These are phyloP conservation scores for Epinephelus awoara DNA, from an alignment of 2,797 vertebrate species.

Conservation along the genomic window DNA sequence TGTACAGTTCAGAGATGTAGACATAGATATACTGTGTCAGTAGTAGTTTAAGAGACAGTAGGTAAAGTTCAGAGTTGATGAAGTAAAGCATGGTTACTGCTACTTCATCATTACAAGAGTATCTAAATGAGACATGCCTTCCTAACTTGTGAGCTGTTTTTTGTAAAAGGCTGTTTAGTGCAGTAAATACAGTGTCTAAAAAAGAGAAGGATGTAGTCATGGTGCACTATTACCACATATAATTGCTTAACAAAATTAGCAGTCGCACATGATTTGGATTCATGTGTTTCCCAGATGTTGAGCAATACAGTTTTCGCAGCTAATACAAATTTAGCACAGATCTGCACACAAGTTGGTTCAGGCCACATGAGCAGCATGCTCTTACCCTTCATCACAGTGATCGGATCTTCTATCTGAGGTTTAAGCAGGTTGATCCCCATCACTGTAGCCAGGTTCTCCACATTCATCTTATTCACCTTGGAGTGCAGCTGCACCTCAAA, in stretches of 20 bases:
- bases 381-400: slow-evolving; percentile 95
- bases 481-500: slow-evolving; percentile 93
- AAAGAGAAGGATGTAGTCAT: slow-evolving; percentile 15
- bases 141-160: not conserved
- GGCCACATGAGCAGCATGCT: not conserved
- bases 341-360: not conserved
- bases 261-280: not conserved
- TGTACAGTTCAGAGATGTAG: not conserved
- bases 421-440: slow-evolving; percentile 97
- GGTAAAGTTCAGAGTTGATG: too few relatives aligned
- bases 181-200: not conserved
- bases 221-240: not conserved
- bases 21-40: not conserved
- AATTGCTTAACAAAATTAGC: slow-evolving; percentile 5
- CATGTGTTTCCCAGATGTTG: not conserved
- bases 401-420: slow-evolving; percentile 93
- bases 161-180: not conserved
- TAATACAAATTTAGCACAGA: not conserved
- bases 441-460: slow-evolving; percentile 97
- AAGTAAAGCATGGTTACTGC: too few relatives aligned
- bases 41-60: not conserved
- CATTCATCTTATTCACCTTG: slow-evolving; percentile 95
- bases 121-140: not conserved
- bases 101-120: not conserved
- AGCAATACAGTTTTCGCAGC: not conserved